Conservation (phyloP, 2,888 invertebrate species). For the Keiferia lycopersicella region DNA sequence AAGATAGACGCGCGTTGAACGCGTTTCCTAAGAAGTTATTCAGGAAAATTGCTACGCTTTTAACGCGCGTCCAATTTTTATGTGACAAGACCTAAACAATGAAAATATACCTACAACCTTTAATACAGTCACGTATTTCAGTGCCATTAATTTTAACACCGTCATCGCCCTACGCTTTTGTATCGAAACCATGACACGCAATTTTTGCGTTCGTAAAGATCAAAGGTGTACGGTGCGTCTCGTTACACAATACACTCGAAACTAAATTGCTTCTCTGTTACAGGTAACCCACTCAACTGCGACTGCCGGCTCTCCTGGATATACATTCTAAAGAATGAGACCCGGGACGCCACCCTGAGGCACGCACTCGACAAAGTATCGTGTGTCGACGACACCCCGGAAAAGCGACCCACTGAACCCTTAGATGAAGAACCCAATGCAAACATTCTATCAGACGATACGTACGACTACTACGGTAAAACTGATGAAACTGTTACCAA, state of each 20-base stretch:
- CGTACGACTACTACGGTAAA: conserved; percentile 72
- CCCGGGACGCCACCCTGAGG: conserved; percentile 84
- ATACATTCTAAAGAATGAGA: conserved; percentile 87
- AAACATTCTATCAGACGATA: conserved; percentile 61
- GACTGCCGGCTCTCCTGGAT: conserved; percentile 92
- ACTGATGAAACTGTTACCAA: conserved; percentile 51
- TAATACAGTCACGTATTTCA: neutral
- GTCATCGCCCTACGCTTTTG: neutral
- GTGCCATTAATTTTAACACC: neutral
- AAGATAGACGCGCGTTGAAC: too few species aligned
- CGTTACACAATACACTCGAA: conserved; percentile 17
- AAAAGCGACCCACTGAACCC: conserved; percentile 56
- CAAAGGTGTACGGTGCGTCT: conserved; percentile 22
- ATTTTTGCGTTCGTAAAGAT: conserved; percentile 13
- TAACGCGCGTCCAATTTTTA: too few species aligned
- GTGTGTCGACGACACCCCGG: conserved; percentile 82
- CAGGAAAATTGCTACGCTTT: too few species aligned
- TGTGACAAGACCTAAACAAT: too few species aligned
- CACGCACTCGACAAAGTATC: conserved; percentile 87
- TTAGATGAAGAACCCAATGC: conserved; percentile 52
- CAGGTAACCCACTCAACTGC: conserved; percentile 92
- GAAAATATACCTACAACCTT: neutral
- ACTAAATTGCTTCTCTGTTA: conserved; percentile 43
- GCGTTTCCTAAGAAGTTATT: too few species aligned
- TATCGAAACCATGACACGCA: conserved; percentile 6